Evolutionary conservation across 2,888 invertebrate species (phyloP), one percentile per base, ranked within the genome.

Genomic region (Agonopterix alstromeriana): DNA sequence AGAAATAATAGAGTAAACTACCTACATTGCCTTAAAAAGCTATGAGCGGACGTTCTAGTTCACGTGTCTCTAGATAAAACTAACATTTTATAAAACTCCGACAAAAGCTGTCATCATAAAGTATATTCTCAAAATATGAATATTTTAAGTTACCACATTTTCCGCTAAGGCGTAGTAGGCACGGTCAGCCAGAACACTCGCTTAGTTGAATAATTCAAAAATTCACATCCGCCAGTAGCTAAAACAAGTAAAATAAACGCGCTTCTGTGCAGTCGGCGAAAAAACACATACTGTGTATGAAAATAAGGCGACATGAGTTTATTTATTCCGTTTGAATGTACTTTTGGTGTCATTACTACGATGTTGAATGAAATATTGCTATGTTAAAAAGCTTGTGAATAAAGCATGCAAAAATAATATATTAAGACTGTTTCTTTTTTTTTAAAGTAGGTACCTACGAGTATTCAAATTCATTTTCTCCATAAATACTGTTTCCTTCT

Each of bases 131-230:
- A 38, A 38, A 38, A 38, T n/a, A 38, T 38, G 38, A n/a, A n/a
- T n/a, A n/a, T 38, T 38, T 38, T 38, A 9, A 46, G 27, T 46
- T 46, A 36, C 10, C 9, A 45, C 27, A 27, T 10, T 35, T 48
- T 40, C 38, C 9, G 27, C 27, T 38, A n/a, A 38, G 38, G 38
- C 38, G 7, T 27, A 61, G 61, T 64, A 63, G 61, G 59, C 53
- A 59, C 55, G 54, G 53, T 54, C 55, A 53, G 53, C 56, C 55
- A 63, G 66, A 63, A 63, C 63, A 66, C 27, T 27, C 70, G 66
- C 65, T 73, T 70, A 73, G 69, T 63, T 77, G 73, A 77, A 78
- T 78, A 69, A 77, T 77, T 78, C 74, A 77, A 73, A 76, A 75
- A 76, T 73, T 71, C 73, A 63, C 65, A 60, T 65, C 58, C 65